A percentile compares a stretch with the other conserved stretches of the same genome.
phyloP scores from a whole-genome alignment of 2,797 vertebrate species.

The Cossypha polioptera region DNA sequence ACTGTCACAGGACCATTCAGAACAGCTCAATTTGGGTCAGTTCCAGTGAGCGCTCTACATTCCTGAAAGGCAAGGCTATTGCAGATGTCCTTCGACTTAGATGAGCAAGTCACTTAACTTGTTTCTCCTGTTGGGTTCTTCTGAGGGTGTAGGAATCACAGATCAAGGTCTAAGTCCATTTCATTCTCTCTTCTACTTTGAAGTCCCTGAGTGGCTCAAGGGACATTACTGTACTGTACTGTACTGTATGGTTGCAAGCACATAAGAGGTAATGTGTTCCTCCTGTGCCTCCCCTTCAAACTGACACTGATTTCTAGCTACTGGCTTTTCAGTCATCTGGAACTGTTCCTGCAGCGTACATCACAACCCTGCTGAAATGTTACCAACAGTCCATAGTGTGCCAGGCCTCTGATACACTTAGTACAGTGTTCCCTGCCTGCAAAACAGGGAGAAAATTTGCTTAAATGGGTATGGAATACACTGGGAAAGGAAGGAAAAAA shows the following conservation, averaged over 20 bases:
- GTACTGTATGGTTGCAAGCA: neutral
- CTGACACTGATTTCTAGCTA: neutral
- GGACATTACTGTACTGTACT: neutral
- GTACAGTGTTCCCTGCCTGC: neutral
- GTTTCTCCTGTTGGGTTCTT: neutral
- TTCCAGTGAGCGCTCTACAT: neutral
- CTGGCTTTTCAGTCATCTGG: neutral
- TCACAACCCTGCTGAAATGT: neutral
- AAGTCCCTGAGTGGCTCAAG: neutral
- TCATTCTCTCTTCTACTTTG: neutral
- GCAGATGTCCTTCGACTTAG: neutral
- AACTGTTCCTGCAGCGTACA: neutral
- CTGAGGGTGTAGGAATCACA: neutral
- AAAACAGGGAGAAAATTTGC: conserved; percentile 39
- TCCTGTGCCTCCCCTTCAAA: neutral
- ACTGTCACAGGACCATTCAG: neutral
- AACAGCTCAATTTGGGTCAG: neutral
- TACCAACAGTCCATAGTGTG: neutral
- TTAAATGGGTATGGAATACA: neutral
- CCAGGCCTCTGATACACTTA: neutral
- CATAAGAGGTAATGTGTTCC: neutral
- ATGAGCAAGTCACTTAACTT: neutral
- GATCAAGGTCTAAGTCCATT: neutral
- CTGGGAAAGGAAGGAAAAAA: neutral
- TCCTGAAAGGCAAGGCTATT: neutral